phyloP scores from a whole-genome alignment of 2,113 vertebrate genomes.

The Anoura caudifer region DNA sequence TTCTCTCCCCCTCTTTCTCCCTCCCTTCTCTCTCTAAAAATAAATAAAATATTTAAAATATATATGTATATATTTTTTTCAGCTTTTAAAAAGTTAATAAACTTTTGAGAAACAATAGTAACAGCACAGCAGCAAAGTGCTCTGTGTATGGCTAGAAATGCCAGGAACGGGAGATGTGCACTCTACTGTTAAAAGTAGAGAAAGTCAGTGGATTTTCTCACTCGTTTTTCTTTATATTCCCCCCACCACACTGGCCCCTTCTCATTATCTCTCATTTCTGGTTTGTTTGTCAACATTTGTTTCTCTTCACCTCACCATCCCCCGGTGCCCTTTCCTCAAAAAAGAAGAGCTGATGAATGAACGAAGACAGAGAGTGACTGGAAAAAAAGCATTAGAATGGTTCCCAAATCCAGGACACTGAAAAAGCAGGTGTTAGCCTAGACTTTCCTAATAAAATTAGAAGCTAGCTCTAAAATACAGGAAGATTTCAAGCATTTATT shows the following conservation, averaged over 20 bases:
- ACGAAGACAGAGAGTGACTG: background rate
- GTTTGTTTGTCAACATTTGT: background rate
- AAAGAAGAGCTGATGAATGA: background rate
- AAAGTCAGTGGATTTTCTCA: background rate
- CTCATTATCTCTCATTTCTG: background rate
- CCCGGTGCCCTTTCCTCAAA: background rate
- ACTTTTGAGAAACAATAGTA: background rate
- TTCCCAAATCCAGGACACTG: background rate
- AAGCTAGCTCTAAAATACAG: conserved; percentile 9
- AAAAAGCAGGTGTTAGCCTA: background rate
- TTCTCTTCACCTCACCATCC: conserved; percentile 7
- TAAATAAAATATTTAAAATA: too few relatives aligned
- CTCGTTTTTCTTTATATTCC: background rate
- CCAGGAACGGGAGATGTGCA: background rate
- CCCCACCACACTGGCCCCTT: background rate
- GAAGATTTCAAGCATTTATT: background rate
- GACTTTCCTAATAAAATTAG: conserved; percentile 12
- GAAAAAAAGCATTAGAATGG: background rate
- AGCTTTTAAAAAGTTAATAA: background rate
- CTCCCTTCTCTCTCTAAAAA: too few relatives aligned
- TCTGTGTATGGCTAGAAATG: background rate
- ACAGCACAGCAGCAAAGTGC: background rate
- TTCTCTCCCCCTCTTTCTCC: too few relatives aligned
- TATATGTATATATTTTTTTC: background rate
- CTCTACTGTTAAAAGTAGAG: background rate